Evolutionary conservation across 2,797 vertebrate genomes (phyloP).

Genomic region (Tiaroga cobitis): DNA sequence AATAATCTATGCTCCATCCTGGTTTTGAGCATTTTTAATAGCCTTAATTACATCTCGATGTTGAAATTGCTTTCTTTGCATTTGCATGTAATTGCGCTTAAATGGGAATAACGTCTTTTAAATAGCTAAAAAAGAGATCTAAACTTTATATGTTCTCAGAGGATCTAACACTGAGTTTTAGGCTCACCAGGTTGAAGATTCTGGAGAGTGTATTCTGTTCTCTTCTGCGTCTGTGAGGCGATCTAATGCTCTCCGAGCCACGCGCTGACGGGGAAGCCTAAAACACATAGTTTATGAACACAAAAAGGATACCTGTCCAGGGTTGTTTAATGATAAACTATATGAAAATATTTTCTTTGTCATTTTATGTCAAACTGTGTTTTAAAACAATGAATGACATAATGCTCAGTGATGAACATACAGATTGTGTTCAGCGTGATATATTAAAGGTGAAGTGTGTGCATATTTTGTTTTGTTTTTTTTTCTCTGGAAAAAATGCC

Average conservation of each 20-base stretch:
- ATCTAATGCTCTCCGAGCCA: slow-evolving; percentile 76
- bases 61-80: slow-evolving; percentile 22
- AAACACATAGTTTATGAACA: slow-evolving; percentile 56
- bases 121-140: neutral
- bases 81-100: slow-evolving; percentile 10
- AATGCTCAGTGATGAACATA: neutral
- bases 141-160: neutral
- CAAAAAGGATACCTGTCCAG: slow-evolving; percentile 5
- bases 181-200: slow-evolving; percentile 85
- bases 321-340: neutral
- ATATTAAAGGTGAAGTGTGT: no score
- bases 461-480: no score
- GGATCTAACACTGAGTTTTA: neutral
- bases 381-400: neutral
- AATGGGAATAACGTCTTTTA: slow-evolving; percentile 21
- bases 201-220: slow-evolving; percentile 82
- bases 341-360: neutral
- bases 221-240: slow-evolving; percentile 77
- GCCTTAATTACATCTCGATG: slow-evolving; percentile 23
- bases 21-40: slow-evolving; percentile 45
- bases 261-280: slow-evolving; percentile 65
- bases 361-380: neutral
- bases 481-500: no score
- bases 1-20: slow-evolving; percentile 8
- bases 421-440: neutral